Evolutionary conservation across 2,113 vertebrate species (phyloP), one percentile per base, ranked within the genome.

Genomic region (Erythrocercus mccallii): DNA sequence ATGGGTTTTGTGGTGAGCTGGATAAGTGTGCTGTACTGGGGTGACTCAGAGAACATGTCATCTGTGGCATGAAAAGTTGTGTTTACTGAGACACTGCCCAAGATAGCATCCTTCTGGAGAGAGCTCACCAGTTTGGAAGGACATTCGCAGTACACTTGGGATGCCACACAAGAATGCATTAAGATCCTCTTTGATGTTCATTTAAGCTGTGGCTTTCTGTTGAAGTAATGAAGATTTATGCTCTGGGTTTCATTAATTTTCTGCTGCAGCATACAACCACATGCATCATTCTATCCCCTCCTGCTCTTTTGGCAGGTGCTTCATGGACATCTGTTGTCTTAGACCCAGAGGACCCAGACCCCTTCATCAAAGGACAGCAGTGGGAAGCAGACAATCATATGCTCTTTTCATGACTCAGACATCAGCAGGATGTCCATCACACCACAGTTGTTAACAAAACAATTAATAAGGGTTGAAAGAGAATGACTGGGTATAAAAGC

Each of bases 261-360:
- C 61, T 86, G 33, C 54, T 94, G 51, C 48, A 66, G 76, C 42
- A 86, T 88, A 88, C 4, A 1, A 65, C 27, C 57, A 47, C 45
- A 74, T 84, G 54, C 54, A 81, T 88, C 20, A n/a, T 62, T 88
- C 81, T 4, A 2, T 85, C 22, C 71, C 35, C 57, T 94, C 47
- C 57, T 87, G 88, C 40, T 91, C 66, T 93, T 70, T 86, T 97
- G 97, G 89, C 95, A 93, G 91, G 82, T 93, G 92, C 62, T 96
- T 96, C 57, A 38, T 40, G n/a, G 87, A 45, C 89, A 87, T 96
- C 77, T 95, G 94, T 51, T 92, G 50, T 68, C 87, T 93, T 54
- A 94, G 80, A 48, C 73, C 20, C 69, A 65, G 87, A 92, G 56
- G 72, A 93, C 81, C 20, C 65, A 94, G 76, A 77, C 9, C 37